A percentile compares a stretch with the other conserved stretches of the same genome.
Evolutionary conservation across 53 echinoderm and acorn worm genomes (phyloP).

Genomic region (Apostichopus leukothele): DNA sequence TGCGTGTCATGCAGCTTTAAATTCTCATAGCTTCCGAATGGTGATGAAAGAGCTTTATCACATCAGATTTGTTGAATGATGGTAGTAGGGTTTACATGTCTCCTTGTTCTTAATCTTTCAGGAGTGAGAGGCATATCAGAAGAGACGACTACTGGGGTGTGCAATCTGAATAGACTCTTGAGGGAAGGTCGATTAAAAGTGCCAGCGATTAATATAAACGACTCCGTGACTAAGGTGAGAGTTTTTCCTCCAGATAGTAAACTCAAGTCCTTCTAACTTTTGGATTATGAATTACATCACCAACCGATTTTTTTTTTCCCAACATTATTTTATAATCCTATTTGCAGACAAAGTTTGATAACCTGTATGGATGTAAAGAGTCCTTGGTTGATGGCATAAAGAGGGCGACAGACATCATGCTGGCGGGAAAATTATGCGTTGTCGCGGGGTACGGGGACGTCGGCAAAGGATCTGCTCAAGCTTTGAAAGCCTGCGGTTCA

Average conservation of each 20-base stretch:
- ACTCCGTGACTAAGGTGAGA: conserved; percentile 94
- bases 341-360: conserved; percentile 78
- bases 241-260: too few relatives aligned
- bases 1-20: too few relatives aligned
- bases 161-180: conserved; percentile 78
- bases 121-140: conserved; percentile 70
- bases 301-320: too few relatives aligned
- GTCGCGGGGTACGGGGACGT: conserved; percentile 85
- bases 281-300: too few relatives aligned
- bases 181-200: conserved; percentile 71
- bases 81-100: too few relatives aligned
- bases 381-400: conserved; percentile 84
- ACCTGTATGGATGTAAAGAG: conserved; percentile 75
- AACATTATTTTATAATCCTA: neutral
- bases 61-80: too few relatives aligned
- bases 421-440: conserved; percentile 70
- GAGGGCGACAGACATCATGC: conserved; percentile 82
- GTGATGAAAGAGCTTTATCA: too few relatives aligned
- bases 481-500: conserved; percentile 75
- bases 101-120: neutral
- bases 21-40: too few relatives aligned
- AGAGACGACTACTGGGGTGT: conserved; percentile 91
- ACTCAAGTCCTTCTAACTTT: too few relatives aligned
- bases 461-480: conserved; percentile 82
- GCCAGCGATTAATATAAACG: conserved; percentile 89